These are phyloP conservation scores for Ectemnius cavifrons DNA, from an alignment of 2,888 invertebrate genomes.

Conservation along the genomic window DNA sequence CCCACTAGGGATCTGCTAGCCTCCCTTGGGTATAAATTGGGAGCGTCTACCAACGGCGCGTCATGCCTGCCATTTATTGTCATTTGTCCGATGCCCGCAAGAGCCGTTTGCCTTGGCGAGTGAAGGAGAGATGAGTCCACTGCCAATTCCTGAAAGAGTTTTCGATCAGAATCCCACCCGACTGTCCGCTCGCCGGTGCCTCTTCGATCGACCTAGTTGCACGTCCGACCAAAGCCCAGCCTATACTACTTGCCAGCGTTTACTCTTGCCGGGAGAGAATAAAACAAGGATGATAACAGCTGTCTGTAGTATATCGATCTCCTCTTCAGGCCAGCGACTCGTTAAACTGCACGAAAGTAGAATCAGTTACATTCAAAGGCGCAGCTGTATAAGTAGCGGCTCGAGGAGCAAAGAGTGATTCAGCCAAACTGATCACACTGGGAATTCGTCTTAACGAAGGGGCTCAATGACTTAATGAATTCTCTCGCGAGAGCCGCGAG, in stretches of 20 bases:
- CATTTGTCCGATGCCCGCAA: slow-evolving; percentile 70
- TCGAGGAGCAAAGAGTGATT: too few species aligned
- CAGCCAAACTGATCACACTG: too few species aligned
- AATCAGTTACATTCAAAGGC: neutral
- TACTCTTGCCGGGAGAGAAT: too few species aligned
- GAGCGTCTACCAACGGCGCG: slow-evolving; percentile 66
- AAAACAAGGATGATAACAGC: neutral
- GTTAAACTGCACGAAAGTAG: neutral
- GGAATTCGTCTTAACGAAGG: too few species aligned
- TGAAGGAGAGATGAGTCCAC: slow-evolving; percentile 30
- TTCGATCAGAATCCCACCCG: slow-evolving; percentile 19
- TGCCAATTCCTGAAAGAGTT: slow-evolving; percentile 42
- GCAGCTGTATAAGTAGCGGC: too few species aligned
- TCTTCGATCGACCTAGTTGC: too few species aligned
- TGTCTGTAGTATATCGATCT: neutral
- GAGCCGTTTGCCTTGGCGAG: slow-evolving; percentile 36
- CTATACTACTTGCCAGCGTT: too few species aligned
- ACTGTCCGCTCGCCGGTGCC: too few species aligned
- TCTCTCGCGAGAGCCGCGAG: too few species aligned
- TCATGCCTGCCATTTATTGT: slow-evolving; percentile 69
- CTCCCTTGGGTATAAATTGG: slow-evolving; percentile 70
- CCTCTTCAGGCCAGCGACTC: too few species aligned
- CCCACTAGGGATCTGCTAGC: slow-evolving; percentile 30
- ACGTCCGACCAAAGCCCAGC: too few species aligned
- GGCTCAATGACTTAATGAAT: too few species aligned